These are phyloP conservation scores for Chaunax sp. DNA, from an alignment of 2,797 vertebrate species.

Conservation along the genomic window DNA sequence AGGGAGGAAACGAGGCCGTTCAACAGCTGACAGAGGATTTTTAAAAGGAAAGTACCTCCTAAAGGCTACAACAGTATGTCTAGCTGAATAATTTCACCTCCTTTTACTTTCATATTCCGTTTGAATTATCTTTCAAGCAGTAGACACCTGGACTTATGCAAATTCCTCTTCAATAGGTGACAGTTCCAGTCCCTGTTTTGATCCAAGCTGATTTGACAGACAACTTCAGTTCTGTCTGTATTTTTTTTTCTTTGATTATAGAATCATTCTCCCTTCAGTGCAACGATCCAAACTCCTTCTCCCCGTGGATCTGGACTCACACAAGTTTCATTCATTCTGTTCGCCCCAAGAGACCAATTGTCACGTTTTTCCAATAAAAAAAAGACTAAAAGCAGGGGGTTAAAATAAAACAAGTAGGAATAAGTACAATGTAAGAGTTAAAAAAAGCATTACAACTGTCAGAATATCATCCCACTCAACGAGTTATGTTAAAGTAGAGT, in stretches of 20 bases:
- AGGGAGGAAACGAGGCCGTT: conserved; percentile 2
- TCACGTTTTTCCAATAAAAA: conserved; percentile 1
- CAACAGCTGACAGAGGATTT: conserved; percentile 8
- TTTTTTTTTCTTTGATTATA: conserved; percentile 7
- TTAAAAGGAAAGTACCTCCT: not conserved
- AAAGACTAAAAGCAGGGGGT: conserved; percentile 20
- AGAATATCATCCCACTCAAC: no score
- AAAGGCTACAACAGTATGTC: conserved; percentile 11
- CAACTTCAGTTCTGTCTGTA: conserved; percentile 6
- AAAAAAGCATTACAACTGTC: no score
- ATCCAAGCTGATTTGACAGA: conserved; percentile 24
- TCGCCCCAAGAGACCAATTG: conserved; percentile 34
- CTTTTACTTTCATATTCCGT: conserved; percentile 16
- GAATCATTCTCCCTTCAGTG: conserved; percentile 27
- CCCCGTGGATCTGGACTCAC: conserved; percentile 35
- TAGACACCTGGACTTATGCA: conserved; percentile 43
- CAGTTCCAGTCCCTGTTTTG: conserved; percentile 28
- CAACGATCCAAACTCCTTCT: conserved; percentile 35
- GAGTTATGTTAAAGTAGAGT: no score
- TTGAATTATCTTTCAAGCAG: conserved; percentile 27
- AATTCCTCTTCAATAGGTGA: conserved; percentile 33
- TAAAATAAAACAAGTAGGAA: conserved; percentile 19
- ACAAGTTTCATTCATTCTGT: not conserved
- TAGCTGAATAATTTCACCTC: conserved; percentile 11
- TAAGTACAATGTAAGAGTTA: no score